Evolutionary conservation across 2,113 vertebrate genomes (phyloP), one percentile per base, ranked within the genome.

Genomic region (Gasterosteus aculeatus): DNA sequence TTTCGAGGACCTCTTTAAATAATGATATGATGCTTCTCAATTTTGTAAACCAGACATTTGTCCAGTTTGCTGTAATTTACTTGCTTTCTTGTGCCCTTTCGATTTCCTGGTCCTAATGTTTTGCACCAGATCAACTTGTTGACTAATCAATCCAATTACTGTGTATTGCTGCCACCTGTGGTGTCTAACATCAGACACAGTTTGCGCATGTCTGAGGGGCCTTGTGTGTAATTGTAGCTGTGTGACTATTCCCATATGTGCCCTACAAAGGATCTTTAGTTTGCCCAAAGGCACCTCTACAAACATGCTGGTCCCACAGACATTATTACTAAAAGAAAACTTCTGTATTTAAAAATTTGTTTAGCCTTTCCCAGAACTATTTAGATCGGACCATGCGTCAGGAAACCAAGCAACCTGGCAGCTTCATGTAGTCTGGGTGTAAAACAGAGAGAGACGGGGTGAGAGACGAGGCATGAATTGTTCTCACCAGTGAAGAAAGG

Each of bases 401-500:
- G 51, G 22, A 78, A 91, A 75, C 44, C 29, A 69, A 63, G 31
- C n/a, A 56, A 72, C 44, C 79, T 68, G 78, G 33, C 74, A 78
- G 61, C 46, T 47, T 61, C 38, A 41, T 42, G 66, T 1, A 42
- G 66, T 78, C 72, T 75, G 63, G 51, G 16, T 39, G 70, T 35
- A 64, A 12, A 51, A 75, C 65, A 49, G 29, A 11, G 62, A 29
- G 66, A 44, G 22, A n/a, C 58, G 42, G 77, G 82, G 83, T 85
- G 85, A 87, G 89, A 77, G 82, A 89, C 67, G 42, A 85, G 75
- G 68, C 73, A 63, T 53, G 65, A 83, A 91, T 91, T 92, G 85
- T 93, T 92, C 89, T 87, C 87, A 89, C 76, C 81, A 82, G 78
- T 72, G 54, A 78, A 88, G 81, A 47, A 89, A 89, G 90, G 91